phyloP scores from a whole-genome alignment of 2,888 invertebrate genomes.

The Netelia melanura region DNA sequence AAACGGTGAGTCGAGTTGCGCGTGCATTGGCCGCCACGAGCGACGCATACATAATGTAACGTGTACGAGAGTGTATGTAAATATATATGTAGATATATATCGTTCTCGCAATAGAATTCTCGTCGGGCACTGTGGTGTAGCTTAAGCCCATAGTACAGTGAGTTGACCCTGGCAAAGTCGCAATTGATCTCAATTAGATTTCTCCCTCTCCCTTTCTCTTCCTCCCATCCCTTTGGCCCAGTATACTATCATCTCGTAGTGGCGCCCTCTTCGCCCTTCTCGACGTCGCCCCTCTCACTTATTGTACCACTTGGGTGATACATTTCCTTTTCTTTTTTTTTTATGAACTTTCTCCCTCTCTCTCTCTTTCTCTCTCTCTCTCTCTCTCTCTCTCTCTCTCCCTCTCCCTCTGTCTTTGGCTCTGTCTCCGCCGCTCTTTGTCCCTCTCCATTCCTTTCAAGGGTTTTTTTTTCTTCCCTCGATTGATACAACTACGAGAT shows the following conservation, averaged over 20 bases:
- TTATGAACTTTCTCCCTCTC: not conserved
- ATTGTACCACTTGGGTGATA: not conserved
- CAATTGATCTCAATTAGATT: conserved; percentile 83
- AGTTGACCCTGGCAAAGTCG: conserved; percentile 84
- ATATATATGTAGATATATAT: conserved; percentile 49
- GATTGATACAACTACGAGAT: conserved; percentile 58
- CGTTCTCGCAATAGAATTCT: conserved; percentile 54
- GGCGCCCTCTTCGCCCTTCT: conserved; percentile 52
- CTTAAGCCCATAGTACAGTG: conserved; percentile 69
- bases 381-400: conserved; percentile 46
- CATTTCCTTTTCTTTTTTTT: conserved; percentile 15
- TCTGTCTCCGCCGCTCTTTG: conserved; percentile 46
- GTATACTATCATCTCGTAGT: conserved; percentile 3
- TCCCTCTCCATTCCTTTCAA: conserved; percentile 66
- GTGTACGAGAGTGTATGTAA: conserved; percentile 41
- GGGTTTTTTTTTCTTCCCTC: conserved; percentile 48
- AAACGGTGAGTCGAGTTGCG: conserved; percentile 56
- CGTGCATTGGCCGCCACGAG: conserved; percentile 66
- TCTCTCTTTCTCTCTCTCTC: conserved; percentile 34
- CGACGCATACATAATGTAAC: conserved; percentile 59
- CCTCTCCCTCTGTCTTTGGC: conserved; percentile 35
- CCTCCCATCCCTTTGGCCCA: conserved; percentile 27
- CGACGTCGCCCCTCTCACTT: not conserved
- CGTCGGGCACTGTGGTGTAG: conserved; percentile 38
- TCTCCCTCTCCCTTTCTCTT: conserved; percentile 68